Base-by-base conservation (phyloP, 2,797 vertebrate genomes). In the Rhinella marina region DNA sequence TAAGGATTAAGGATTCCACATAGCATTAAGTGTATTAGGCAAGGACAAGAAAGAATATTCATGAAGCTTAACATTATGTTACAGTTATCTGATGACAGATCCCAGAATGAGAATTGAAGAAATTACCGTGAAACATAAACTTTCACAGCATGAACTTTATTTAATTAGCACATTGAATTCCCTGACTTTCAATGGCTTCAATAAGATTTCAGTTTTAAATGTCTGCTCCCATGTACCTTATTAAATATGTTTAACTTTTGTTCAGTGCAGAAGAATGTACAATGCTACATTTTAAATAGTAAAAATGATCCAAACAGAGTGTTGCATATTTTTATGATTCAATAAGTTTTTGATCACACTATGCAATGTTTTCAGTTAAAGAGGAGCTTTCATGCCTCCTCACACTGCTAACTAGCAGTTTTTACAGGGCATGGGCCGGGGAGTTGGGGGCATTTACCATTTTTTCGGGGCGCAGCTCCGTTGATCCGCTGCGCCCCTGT, bases 71-170 rank as follows among this genome's bases (percentile, higher is more conserved):
- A 48, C 10, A 68, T 27, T 11, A 23, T 50, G 72, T 75, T 11
- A 48, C 41, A 78, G 48, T 56, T 25, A 78, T 56, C 50, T 3
- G 52, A 50, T 78, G n/a, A 78, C 76, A 78, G 76, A n/a, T 27
- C 52, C n/a, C 5, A 27, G 52, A 56, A 56, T 7, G 23, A 56
- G 50, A 54, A 78, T 27, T 54, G 52, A 54, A 78, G 16, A 78
- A 25, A 78, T 54, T 25, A 54, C 8, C 76, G 56, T 56, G 76
- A 78, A 78, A 78, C 25, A 54, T n/a, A 56, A 78, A 27, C 52
- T 56, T 56, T 14, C 25, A 8, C 52, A 27, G 76, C 76, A 57
- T 54, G 50, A 78, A n/a, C n/a, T 78, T 78, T 27, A 56, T 78
- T 78, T 25, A 25, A 52, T 78, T 54, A 56, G n/a, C 23, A 17